Evolutionary conservation across 1,140 invertebrate genomes (phyloP), one percentile per base, ranked within the genome.

Genomic region (Papilio glaucus): DNA sequence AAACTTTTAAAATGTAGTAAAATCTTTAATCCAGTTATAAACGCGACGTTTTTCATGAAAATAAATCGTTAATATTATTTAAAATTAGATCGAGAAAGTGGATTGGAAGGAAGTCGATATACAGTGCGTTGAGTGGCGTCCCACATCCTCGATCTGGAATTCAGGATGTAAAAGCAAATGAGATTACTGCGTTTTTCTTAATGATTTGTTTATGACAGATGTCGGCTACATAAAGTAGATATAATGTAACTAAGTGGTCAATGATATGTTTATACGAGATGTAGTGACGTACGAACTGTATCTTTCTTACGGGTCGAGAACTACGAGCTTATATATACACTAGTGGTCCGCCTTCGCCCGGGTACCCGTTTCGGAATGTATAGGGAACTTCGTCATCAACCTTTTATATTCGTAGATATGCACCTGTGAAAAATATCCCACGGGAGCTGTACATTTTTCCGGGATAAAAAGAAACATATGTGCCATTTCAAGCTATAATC

Each of bases 201-300:
- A 6, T 65, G 62, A 65, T 65, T 65, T 65, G 62, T 65, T 65
- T 65, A 65, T 37, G 62, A 39, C 62, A 65, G 62, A 65, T 39
- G 62, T 65, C 62, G 37, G 62, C 37, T 41, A 38, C n/a, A 65
- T 39, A 38, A 65, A 38, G 13, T 15, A 53, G 62, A 65, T 65
- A 62, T 37, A 38, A 62, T 37, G 61, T 37, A 38, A 62, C 57
- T 33, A 62, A 18, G 33, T 38, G 29, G 1, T 38, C 12, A 37
- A 9, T 33, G 9, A 29, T 60, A 29, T 26, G n/a, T 53, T 53
- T 53, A 53, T 24, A 21, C 21, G 15, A 21, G 15, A 24, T 4
- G 6, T 10, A n/a, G n/a, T n/a, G n/a, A n/a, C n/a, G 29, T 33
- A 3, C 2, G 29, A 33, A 33, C 6, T 33, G 29, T 33, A 33